phyloP scores from a whole-genome alignment of 2,888 invertebrate species.

The Peribatodes rhomboidaria region DNA sequence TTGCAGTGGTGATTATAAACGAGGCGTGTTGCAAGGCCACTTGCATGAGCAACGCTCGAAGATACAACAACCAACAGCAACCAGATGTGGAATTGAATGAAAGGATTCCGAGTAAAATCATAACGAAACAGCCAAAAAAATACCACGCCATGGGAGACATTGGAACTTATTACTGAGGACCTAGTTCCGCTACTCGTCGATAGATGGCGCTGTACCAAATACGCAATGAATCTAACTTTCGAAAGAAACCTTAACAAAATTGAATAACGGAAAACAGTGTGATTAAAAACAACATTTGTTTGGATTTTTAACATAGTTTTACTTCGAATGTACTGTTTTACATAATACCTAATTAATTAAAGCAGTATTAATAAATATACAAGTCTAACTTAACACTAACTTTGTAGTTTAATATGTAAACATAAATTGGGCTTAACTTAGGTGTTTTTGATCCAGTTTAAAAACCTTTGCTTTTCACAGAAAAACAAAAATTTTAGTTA shows the following conservation, averaged over 20 bases:
- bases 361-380: slow-evolving; percentile 76
- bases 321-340: slow-evolving; percentile 42
- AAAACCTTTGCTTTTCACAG: slow-evolving; percentile 18
- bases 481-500: slow-evolving; percentile 44
- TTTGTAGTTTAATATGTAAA: slow-evolving; percentile 25
- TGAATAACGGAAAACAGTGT: slow-evolving; percentile 17
- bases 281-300: slow-evolving; percentile 47
- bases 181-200: slow-evolving; percentile 38
- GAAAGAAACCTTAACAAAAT: not conserved
- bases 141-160: slow-evolving; percentile 43
- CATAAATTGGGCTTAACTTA: not conserved
- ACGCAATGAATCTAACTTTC: not conserved
- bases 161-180: slow-evolving; percentile 21
- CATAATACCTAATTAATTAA: slow-evolving; percentile 74
- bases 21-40: slow-evolving; percentile 71
- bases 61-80: slow-evolving; percentile 43
- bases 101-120: slow-evolving; percentile 49
- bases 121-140: slow-evolving; percentile 44
- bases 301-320: slow-evolving; percentile 43
- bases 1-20: slow-evolving; percentile 72
- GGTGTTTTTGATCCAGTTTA: not conserved
- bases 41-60: slow-evolving; percentile 63
- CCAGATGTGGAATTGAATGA: slow-evolving; percentile 66
- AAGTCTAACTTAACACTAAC: slow-evolving; percentile 33
- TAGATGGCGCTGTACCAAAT: slow-evolving; percentile 51